Base-by-base conservation (phyloP, 2,888 invertebrate species). In the Creontiades dilutus region DNA sequence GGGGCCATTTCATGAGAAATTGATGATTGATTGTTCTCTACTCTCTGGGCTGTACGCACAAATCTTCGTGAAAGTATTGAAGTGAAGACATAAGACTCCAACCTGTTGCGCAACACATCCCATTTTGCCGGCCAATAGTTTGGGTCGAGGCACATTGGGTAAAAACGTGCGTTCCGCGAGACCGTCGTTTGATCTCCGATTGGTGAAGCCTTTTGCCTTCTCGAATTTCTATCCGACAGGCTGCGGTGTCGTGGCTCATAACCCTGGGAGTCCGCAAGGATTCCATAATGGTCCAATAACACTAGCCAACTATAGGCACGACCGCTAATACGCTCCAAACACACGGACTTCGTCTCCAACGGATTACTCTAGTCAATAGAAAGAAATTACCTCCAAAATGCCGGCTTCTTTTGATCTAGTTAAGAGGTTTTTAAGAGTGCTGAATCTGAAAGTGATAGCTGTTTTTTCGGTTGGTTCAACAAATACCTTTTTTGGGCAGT, bases 191-290 rank as follows among this genome's bases (percentile, higher is more conserved):
- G 68, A 68, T 68, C 68, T 23, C 12, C 68, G 68, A 68, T 23
- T 68, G 23, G 68, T 68, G 68, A 68, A 68, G 68, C 68, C 68
- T 68, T 61, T 68, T 68, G 23, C 19, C 23, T 68, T 68, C 23
- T 68, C 12, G 23, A 27, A 23, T 7, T 68, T 68, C 19, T 12
- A 68, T 68, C 68, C 68, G 68, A 68, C 23, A 23, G 68, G 68
- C 68, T 7, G 11, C 16, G 52, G 23, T 13, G 23, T 68, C 68
- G 23, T 68, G 68, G 1, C 68, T 68, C 23, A 23, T 68, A 68
- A 68, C 23, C 23, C 23, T 7, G 68, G 68, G 68, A 52, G 37
- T 37, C 7, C 37, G 37, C 37, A 37, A n/a, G 37, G 37, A 57
- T 57, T 7, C 7, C 14, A 23, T 68, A 68, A 68, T 68, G 68